Evolutionary conservation across 2,113 vertebrate species (phyloP).

Genomic region (Cephalophus harveyi): DNA sequence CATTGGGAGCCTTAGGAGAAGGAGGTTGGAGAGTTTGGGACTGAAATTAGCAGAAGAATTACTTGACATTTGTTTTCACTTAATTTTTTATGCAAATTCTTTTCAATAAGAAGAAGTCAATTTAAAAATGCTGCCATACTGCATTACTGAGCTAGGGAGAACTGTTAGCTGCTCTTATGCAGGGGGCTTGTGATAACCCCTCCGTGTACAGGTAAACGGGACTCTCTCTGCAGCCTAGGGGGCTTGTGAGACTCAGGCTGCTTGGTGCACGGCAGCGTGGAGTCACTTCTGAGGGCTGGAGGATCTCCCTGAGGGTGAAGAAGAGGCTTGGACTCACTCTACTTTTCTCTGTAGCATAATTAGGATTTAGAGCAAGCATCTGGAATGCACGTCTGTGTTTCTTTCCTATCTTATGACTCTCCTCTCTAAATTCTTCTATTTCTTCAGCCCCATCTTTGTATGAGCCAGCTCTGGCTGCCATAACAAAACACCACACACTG

Average conservation of each 20-base stretch:
- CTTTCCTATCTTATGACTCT: neutral
- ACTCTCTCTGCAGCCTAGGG: neutral
- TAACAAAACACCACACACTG: neutral
- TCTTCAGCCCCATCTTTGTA: neutral
- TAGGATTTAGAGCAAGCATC: neutral
- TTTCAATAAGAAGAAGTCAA: neutral
- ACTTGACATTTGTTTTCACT: neutral
- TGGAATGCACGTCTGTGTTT: neutral
- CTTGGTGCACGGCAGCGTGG: fast-evolving
- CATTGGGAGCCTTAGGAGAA: neutral
- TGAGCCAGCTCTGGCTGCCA: neutral
- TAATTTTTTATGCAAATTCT: neutral
- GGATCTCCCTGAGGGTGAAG: neutral
- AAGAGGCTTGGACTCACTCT: neutral
- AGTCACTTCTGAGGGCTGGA: neutral
- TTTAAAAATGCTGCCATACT: neutral
- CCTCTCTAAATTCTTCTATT: neutral
- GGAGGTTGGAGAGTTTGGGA: neutral
- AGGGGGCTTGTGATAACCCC: neutral
- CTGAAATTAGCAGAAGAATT: neutral
- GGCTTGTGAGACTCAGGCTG: neutral
- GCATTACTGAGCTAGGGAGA: neutral
- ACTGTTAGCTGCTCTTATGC: neutral
- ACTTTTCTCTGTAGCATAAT: neutral
- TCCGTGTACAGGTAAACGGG: neutral